These are phyloP conservation scores for Drosophila azteca DNA, from an alignment of 1,140 invertebrate genomes.

Conservation along the genomic window DNA sequence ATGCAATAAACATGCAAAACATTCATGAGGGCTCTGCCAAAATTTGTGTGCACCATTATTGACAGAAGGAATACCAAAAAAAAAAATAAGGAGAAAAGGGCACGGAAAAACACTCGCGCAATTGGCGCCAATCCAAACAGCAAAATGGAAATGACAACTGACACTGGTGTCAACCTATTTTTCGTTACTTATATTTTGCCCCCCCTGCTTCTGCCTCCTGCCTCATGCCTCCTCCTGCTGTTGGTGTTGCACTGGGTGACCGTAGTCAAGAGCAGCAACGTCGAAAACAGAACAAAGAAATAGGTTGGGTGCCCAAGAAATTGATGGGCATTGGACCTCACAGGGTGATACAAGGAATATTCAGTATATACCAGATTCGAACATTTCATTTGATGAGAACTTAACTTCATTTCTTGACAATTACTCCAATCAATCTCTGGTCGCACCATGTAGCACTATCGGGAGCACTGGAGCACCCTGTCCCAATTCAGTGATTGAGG, in stretches of 20 bases:
- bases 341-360: background rate
- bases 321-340: slow-evolving; percentile 37
- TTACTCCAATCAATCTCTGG: too few species aligned
- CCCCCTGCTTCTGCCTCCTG: slow-evolving; percentile 3
- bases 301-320: slow-evolving; percentile 38
- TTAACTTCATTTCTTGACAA: too few species aligned
- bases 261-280: slow-evolving; percentile 43
- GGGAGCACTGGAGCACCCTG: slow-evolving; percentile 24
- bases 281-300: slow-evolving; percentile 36
- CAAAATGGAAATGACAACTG: slow-evolving; percentile 63
- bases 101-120: slow-evolving; percentile 38
- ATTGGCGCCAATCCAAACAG: slow-evolving; percentile 63
- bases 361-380: too few species aligned
- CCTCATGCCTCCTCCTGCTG: slow-evolving; percentile 10
- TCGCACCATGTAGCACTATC: too few species aligned
- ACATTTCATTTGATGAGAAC: background rate
- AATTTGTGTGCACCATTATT: slow-evolving; percentile 44
- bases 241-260: slow-evolving; percentile 45
- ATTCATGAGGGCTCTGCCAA: slow-evolving; percentile 43
- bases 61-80: slow-evolving; percentile 50
- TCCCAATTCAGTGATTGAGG: background rate
- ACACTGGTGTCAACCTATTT: slow-evolving; percentile 67
- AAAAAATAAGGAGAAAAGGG: slow-evolving; percentile 18
- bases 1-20: slow-evolving; percentile 45
- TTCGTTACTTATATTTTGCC: slow-evolving; percentile 24